Evolutionary conservation across 2,888 invertebrate species (phyloP).

Genomic region (Troides aeacus): DNA sequence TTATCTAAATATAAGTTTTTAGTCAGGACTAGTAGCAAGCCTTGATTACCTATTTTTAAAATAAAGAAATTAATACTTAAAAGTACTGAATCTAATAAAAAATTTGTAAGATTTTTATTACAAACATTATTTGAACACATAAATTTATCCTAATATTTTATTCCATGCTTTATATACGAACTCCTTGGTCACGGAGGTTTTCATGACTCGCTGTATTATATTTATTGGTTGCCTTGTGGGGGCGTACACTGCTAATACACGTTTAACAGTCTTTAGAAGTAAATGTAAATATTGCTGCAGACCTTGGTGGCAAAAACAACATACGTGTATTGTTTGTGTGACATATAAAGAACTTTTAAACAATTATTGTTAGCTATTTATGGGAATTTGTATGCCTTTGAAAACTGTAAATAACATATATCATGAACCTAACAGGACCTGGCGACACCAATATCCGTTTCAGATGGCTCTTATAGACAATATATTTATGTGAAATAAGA

Average conservation of each 20-base stretch:
- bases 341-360: neutral
- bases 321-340: neutral
- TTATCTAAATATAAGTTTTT: too few species aligned
- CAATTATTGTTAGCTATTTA: neutral
- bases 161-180: neutral
- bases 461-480: too few species aligned
- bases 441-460: too few species aligned
- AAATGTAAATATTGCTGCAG: neutral
- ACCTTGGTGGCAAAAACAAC: slow-evolving; percentile 1
- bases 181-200: neutral
- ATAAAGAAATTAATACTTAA: too few species aligned
- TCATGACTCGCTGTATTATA: neutral
- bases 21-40: too few species aligned
- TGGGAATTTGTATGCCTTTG: neutral
- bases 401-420: too few species aligned
- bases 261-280: slow-evolving; percentile 1
- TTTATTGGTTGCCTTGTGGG: slow-evolving; percentile 10
- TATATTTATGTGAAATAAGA: too few species aligned
- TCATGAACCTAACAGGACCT: too few species aligned
- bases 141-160: neutral
- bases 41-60: too few species aligned
- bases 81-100: too few species aligned
- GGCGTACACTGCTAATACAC: neutral
- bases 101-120: too few species aligned
- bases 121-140: neutral